Conservation (phyloP, 2,888 invertebrate genomes). For the Ochlodes sylvanus region DNA sequence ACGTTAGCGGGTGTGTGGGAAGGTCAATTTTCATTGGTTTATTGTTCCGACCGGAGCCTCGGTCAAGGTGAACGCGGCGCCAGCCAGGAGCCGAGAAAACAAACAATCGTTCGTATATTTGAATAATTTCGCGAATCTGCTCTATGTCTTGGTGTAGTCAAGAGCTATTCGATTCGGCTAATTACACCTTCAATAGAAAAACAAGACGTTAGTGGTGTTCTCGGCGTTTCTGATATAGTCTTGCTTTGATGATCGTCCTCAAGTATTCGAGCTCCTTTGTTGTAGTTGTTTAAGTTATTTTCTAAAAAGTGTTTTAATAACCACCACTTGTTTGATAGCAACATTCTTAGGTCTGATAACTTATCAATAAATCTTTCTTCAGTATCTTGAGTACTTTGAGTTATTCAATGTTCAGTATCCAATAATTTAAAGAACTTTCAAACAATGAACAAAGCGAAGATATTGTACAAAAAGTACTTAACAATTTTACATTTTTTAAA, state of each 20-base stretch:
- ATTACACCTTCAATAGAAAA: conserved; percentile 12
- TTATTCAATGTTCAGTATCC: too few species aligned
- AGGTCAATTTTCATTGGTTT: conserved; percentile 65
- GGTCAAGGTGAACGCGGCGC: conserved; percentile 75
- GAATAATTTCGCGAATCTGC: conserved; percentile 59
- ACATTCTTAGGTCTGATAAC: neutral
- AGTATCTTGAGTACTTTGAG: too few species aligned
- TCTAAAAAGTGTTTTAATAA: too few species aligned
- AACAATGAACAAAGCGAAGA: too few species aligned
- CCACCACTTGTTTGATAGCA: neutral
- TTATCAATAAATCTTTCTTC: neutral
- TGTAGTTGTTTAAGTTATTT: neutral
- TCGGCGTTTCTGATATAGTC: neutral
- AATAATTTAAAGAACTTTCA: too few species aligned
- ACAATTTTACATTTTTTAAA: too few species aligned
- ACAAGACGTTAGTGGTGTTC: conserved; percentile 39
- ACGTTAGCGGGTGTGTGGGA: conserved; percentile 48
- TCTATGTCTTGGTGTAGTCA: conserved; percentile 53
- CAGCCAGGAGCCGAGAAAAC: conserved; percentile 63
- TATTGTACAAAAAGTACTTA: too few species aligned
- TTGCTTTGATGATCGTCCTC: neutral
- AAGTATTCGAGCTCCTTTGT: neutral
- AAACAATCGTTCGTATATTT: conserved; percentile 59
- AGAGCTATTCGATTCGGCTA: conserved; percentile 13
- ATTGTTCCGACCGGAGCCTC: conserved; percentile 58